These are phyloP conservation scores for Lytechinus pictus DNA, from an alignment of 35 echinoderm and acorn worm species.

Conservation along the genomic window DNA sequence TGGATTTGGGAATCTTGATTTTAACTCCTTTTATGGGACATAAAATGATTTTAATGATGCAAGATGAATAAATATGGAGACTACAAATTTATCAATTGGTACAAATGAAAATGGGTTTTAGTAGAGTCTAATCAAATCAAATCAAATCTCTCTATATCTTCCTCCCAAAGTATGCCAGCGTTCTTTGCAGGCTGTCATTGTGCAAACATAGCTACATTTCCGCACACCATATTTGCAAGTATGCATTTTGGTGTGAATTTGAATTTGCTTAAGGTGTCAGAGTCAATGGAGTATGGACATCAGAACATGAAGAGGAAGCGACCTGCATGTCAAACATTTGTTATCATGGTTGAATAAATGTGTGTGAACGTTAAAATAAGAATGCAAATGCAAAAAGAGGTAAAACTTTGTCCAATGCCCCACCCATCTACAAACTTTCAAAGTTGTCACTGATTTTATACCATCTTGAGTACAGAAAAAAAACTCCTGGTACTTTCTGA, in stretches of 20 bases:
- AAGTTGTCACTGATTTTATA: too few relatives aligned
- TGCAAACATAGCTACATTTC: background rate
- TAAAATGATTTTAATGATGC: too few relatives aligned
- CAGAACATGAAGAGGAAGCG: background rate
- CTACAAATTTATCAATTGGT: background rate
- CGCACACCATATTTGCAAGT: background rate
- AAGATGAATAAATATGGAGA: too few relatives aligned
- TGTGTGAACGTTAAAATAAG: background rate
- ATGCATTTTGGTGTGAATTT: background rate
- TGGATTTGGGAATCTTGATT: background rate
- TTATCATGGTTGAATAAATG: background rate
- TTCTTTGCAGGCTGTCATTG: background rate
- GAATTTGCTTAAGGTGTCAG: background rate
- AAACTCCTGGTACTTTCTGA: too few relatives aligned
- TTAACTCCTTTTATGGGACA: background rate
- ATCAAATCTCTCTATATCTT: background rate
- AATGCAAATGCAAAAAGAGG: background rate
- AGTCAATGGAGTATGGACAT: background rate
- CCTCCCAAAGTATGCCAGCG: background rate
- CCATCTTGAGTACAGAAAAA: too few relatives aligned
- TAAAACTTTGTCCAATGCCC: background rate
- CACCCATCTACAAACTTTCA: too few relatives aligned
- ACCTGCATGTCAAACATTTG: background rate
- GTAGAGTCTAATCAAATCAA: background rate
- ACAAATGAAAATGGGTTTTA: background rate